Conservation (phyloP, 1,140 invertebrate genomes). For the Pseudoatta argentina region DNA sequence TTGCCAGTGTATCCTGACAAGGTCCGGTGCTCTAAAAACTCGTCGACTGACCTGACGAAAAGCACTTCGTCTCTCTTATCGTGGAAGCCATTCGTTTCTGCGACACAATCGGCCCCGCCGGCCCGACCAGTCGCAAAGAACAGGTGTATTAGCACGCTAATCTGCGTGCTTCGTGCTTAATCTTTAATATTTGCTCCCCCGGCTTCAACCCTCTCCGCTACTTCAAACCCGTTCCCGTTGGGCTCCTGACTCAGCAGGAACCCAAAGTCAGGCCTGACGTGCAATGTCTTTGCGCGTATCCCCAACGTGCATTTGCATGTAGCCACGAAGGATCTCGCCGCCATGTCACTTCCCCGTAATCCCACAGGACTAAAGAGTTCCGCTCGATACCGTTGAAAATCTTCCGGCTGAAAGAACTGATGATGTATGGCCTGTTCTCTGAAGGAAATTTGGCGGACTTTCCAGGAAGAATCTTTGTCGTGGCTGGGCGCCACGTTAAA, state of each 20-base stretch:
- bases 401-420: slow-evolving; percentile 5
- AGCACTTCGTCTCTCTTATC: slow-evolving; percentile 73
- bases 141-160: slow-evolving; percentile 67
- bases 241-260: slow-evolving; percentile 45
- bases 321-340: slow-evolving; percentile 39
- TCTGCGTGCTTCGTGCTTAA: slow-evolving; percentile 64
- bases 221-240: not conserved
- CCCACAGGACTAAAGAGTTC: slow-evolving; percentile 44
- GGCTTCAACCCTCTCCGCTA: not conserved
- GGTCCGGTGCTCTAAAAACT: slow-evolving; percentile 44
- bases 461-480: not conserved
- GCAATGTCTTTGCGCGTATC: slow-evolving; percentile 57
- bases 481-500: not conserved
- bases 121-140: slow-evolving; percentile 52
- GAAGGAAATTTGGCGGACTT: slow-evolving; percentile 11
- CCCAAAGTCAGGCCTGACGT: slow-evolving; percentile 1
- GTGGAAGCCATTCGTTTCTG: slow-evolving; percentile 66
- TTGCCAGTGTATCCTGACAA: slow-evolving; percentile 10
- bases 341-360: slow-evolving; percentile 56
- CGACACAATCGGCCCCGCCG: slow-evolving; percentile 67
- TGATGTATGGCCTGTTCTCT: slow-evolving; percentile 3
- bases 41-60: slow-evolving; percentile 66
- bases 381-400: slow-evolving; percentile 32
- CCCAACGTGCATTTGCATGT: slow-evolving; percentile 50
- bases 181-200: slow-evolving; percentile 67